Conservation (phyloP, 2,797 vertebrate species). For the Micrastur ruficollis region DNA sequence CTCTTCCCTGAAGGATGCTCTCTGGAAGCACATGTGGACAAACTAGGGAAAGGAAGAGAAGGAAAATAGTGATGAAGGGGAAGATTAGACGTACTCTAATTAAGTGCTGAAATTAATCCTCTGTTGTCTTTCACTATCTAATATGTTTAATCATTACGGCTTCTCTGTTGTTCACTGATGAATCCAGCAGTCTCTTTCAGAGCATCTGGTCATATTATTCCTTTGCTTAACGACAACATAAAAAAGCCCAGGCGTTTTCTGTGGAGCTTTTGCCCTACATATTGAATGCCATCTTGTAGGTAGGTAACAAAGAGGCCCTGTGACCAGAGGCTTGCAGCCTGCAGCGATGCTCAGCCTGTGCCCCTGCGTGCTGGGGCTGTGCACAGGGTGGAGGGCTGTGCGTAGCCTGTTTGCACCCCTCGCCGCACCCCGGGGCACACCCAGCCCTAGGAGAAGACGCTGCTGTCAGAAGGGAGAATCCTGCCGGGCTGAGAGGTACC, state of each 20-base stretch:
- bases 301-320: not conserved
- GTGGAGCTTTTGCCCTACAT: not conserved
- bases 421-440: rapidly evolving
- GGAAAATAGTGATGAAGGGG: not conserved
- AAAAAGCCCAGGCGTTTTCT: not conserved
- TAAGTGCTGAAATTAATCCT: not conserved
- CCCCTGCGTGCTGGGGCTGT: not conserved
- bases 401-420: rapidly evolving
- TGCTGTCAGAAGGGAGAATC: not conserved
- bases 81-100: not conserved
- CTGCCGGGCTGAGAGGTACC: not conserved
- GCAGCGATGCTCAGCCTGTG: not conserved
- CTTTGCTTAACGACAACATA: not conserved
- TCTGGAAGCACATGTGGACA: conserved; percentile 50
- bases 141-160: not conserved
- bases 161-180: not conserved
- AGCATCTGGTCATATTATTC: not conserved
- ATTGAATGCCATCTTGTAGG: not conserved
- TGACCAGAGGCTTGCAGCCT: rapidly evolving
- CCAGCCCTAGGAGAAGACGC: not conserved
- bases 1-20: conserved; percentile 37
- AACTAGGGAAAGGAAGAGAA: not conserved
- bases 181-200: not conserved
- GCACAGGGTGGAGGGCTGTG: not conserved
- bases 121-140: not conserved